These are phyloP conservation scores for Malacosoma neustria DNA, from an alignment of 2,888 invertebrate genomes.

Conservation along the genomic window DNA sequence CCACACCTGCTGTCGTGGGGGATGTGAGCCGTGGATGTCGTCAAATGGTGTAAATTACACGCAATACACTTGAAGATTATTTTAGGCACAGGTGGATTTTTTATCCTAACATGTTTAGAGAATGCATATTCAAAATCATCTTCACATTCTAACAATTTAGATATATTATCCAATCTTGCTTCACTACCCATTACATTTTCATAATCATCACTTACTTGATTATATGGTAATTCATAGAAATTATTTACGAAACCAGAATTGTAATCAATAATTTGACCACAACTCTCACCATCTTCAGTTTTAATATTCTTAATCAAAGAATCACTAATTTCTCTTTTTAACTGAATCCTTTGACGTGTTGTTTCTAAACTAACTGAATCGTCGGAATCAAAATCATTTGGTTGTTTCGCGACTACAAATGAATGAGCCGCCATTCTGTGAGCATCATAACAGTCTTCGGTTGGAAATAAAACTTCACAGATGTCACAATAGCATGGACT, in stretches of 20 bases:
- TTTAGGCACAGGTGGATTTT: background rate
- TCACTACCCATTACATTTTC: background rate
- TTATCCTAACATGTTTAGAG: background rate
- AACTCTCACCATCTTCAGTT: background rate
- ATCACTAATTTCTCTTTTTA: too few species aligned
- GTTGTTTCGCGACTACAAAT: too few species aligned
- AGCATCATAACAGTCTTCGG: background rate
- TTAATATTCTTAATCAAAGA: too few species aligned
- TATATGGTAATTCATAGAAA: too few species aligned
- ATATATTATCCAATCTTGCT: background rate
- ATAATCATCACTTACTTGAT: background rate
- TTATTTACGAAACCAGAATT: too few species aligned
- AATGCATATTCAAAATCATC: background rate
- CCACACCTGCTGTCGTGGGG: background rate
- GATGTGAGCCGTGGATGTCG: background rate
- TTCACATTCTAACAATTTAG: background rate
- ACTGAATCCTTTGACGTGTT: too few species aligned
- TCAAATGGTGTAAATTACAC: background rate
- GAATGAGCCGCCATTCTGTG: background rate
- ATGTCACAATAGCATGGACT: background rate
- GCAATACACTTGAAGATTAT: background rate
- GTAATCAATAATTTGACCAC: background rate
- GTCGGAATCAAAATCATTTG: too few species aligned
- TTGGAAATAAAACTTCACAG: background rate
- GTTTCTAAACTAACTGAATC: too few species aligned